phyloP scores from a whole-genome alignment of 2,888 invertebrate genomes.

The Esperia sulphurella region DNA sequence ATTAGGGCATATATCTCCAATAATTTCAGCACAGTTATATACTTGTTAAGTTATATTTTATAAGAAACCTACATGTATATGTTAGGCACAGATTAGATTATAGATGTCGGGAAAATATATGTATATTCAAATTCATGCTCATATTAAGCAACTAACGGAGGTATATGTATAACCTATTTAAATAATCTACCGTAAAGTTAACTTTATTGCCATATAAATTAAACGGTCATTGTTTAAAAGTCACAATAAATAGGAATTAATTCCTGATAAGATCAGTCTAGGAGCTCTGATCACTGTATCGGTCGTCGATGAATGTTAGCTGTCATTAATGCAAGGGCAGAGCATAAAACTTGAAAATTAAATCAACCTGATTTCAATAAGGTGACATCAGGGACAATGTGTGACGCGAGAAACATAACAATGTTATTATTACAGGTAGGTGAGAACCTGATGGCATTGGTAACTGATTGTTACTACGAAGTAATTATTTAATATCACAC shows the following conservation, averaged over 20 bases:
- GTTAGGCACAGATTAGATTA: too few relatives aligned
- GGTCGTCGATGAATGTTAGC: constrained; percentile 2
- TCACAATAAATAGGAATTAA: constrained; percentile 10
- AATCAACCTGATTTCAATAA: constrained; percentile 20
- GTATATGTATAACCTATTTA: too few relatives aligned
- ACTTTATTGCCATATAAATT: background rate
- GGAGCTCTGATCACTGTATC: background rate
- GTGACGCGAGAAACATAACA: background rate
- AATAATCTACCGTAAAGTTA: too few relatives aligned
- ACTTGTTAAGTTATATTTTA: too few relatives aligned
- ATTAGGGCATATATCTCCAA: too few relatives aligned
- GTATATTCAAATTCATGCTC: too few relatives aligned
- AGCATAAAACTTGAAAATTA: constrained; percentile 22
- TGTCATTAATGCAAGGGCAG: constrained; percentile 7
- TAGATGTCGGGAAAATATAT: too few relatives aligned
- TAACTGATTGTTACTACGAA: background rate
- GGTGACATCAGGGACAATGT: constrained; percentile 25
- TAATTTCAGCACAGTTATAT: too few relatives aligned
- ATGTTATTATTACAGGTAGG: background rate
- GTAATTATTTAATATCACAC: background rate
- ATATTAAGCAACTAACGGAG: too few relatives aligned
- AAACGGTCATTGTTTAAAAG: constrained; percentile 6
- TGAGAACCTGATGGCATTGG: constrained; percentile 12
- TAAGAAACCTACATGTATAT: too few relatives aligned
- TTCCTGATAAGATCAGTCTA: constrained; percentile 1